Evolutionary conservation across 2,888 invertebrate species (phyloP).

Genomic region (Tupiocoris notatus): DNA sequence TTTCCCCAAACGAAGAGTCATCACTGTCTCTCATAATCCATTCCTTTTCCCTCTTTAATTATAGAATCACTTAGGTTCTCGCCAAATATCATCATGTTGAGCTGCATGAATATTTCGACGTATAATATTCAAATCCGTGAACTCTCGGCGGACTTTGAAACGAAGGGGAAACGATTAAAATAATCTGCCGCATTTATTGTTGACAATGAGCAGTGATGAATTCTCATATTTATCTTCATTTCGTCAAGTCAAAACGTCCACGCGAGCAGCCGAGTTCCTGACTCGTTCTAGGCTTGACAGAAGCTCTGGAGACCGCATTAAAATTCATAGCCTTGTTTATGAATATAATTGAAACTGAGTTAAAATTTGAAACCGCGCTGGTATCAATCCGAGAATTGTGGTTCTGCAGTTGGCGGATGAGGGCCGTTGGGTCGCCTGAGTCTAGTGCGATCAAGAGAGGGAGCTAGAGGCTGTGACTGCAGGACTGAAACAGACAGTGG

Average conservation of each 20-base stretch:
- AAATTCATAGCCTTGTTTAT: constrained; percentile 6
- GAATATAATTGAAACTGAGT: constrained; percentile 31
- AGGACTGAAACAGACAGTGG: neutral
- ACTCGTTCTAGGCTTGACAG: neutral
- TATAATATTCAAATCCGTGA: neutral
- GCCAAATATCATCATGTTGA: too few species aligned
- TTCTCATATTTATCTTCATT: neutral
- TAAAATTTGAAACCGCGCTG: constrained; percentile 6
- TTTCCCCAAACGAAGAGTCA: too few species aligned
- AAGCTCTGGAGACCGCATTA: neutral
- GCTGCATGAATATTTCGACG: neutral
- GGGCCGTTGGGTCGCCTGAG: neutral
- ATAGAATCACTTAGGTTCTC: too few species aligned
- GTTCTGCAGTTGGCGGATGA: neutral
- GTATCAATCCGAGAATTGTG: constrained; percentile 11
- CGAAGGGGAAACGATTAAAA: neutral
- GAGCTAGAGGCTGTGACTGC: neutral
- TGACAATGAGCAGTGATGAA: neutral
- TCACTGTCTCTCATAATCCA: too few species aligned
- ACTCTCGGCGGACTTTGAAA: neutral
- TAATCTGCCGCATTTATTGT: neutral
- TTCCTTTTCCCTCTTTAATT: too few species aligned
- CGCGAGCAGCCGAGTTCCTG: neutral
- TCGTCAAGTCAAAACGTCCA: neutral
- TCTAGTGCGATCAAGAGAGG: neutral